Evolutionary conservation across 2,797 vertebrate species (phyloP).

Genomic region (Halcyon chelicuti): DNA sequence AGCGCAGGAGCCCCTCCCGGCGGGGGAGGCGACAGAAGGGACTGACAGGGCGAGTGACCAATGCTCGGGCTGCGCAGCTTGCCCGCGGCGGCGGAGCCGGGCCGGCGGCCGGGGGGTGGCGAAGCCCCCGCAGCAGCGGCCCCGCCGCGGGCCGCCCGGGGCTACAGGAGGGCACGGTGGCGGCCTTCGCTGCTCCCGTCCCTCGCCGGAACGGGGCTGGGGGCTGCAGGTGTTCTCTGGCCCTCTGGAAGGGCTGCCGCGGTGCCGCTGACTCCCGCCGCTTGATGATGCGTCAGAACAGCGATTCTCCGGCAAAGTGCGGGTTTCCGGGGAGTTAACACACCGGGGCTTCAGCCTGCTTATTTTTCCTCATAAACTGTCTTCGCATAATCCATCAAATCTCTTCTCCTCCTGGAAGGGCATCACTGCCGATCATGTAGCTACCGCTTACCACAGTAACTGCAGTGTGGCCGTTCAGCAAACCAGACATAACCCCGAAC

Average conservation of each 20-base stretch:
- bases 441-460: background rate
- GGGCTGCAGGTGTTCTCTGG: background rate
- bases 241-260: background rate
- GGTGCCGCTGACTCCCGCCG: background rate
- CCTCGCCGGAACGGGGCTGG: too few species aligned
- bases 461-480: background rate
- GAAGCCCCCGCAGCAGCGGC: background rate
- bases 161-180: accelerated
- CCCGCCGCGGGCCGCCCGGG: background rate
- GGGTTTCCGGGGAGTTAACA: background rate
- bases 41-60: slow-evolving; percentile 5
- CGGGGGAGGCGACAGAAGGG: background rate
- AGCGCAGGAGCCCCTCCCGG: background rate
- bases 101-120: too few species aligned
- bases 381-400: background rate
- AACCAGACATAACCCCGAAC: accelerated
- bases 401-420: background rate
- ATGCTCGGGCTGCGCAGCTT: background rate
- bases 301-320: background rate
- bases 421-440: background rate
- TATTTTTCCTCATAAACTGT: background rate
- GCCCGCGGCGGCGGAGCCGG: background rate
- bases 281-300: accelerated
- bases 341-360: background rate
- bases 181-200: too few species aligned